Conservation (phyloP, 2,888 invertebrate species). For the Eugnorisma glareosa region DNA sequence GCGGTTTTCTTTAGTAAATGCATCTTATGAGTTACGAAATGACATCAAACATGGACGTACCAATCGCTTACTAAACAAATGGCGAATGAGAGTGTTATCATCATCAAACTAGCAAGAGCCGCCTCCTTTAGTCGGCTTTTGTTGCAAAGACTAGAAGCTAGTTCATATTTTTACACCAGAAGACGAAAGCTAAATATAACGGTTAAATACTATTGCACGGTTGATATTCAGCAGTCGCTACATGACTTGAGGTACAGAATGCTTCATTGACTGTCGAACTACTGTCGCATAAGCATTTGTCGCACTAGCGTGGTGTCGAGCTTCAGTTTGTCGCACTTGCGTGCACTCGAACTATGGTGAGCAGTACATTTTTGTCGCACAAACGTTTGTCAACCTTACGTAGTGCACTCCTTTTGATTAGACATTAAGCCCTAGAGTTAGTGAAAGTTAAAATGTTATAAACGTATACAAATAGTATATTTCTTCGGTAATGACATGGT, state of each 20-base stretch:
- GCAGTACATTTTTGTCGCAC: no score
- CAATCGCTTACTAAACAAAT: neutral
- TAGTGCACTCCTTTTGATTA: neutral
- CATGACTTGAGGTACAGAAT: no score
- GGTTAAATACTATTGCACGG: no score
- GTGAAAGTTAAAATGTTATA: neutral
- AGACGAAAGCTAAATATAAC: neutral
- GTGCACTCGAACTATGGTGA: no score
- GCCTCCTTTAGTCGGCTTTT: neutral
- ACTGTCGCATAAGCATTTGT: no score
- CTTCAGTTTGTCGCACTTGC: no score
- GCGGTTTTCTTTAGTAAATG: slow-evolving; percentile 16
- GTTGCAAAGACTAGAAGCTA: neutral
- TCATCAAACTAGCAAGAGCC: neutral
- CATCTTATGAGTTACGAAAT: slow-evolving; percentile 11
- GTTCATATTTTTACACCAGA: neutral
- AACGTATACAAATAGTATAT: neutral
- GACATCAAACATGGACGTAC: neutral
- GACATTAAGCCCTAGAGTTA: neutral
- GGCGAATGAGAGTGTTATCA: neutral
- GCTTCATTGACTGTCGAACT: no score
- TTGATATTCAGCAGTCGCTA: neutral
- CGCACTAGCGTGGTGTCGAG: no score
- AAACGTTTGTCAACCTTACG: no score
- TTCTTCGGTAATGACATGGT: neutral